phyloP scores from a whole-genome alignment of 1,140 invertebrate genomes.

The Stenopsyche tienmushanensis region DNA sequence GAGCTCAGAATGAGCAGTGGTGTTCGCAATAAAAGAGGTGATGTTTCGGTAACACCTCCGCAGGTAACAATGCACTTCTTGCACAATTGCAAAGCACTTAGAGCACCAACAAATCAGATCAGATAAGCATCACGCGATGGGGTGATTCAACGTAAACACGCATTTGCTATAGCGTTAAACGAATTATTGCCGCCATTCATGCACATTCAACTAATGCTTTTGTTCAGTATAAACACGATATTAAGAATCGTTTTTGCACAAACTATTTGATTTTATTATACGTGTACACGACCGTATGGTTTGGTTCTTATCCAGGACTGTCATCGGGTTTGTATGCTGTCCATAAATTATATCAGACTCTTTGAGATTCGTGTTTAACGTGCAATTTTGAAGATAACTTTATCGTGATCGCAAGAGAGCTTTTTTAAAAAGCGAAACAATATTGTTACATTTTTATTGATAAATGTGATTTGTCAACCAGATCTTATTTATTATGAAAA shows the following conservation, averaged over 20 bases:
- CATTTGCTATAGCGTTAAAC: not conserved
- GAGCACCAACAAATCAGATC: conserved; percentile 13
- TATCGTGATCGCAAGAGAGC: too few species aligned
- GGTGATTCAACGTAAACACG: not conserved
- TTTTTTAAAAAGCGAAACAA: too few species aligned
- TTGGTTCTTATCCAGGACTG: too few species aligned
- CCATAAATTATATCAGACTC: too few species aligned
- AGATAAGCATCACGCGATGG: conserved; percentile 6
- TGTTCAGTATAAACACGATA: too few species aligned
- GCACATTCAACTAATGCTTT: too few species aligned
- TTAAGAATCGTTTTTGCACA: too few species aligned
- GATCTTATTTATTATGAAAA: not conserved
- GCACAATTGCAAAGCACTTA: conserved; percentile 10
- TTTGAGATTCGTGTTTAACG: too few species aligned
- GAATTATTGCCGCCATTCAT: not conserved
- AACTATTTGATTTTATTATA: too few species aligned
- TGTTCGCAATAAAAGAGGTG: conserved; percentile 1
- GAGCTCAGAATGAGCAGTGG: not conserved
- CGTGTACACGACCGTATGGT: too few species aligned
- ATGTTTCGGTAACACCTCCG: conserved; percentile 15
- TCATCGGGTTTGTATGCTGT: too few species aligned
- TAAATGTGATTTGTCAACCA: not conserved
- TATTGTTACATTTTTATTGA: not conserved
- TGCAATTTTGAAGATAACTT: too few species aligned
- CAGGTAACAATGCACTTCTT: not conserved